Evolutionary conservation across 2,888 invertebrate species (phyloP).

Genomic region (Griposia aprilina): DNA sequence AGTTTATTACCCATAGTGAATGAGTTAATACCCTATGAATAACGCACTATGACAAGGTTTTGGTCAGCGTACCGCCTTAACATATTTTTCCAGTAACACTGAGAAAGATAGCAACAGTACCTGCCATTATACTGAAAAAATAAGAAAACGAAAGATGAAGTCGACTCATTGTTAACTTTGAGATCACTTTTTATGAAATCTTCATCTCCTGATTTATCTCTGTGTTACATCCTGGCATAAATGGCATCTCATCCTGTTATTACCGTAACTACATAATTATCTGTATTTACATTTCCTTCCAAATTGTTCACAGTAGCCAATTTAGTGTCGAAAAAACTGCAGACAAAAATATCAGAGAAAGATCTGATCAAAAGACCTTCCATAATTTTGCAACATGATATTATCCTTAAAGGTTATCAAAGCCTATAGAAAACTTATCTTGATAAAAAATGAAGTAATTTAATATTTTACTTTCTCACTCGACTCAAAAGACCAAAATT

Average conservation of each 20-base stretch:
- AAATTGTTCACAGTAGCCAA: conserved; percentile 16
- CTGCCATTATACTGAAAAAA: background rate
- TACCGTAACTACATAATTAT: conserved; percentile 29
- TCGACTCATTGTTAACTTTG: background rate
- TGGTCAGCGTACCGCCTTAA: too few species aligned
- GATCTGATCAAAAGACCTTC: conserved; percentile 48
- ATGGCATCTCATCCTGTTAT: conserved; percentile 22
- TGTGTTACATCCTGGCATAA: conserved; percentile 22
- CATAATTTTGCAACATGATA: conserved; percentile 51
- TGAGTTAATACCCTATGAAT: too few species aligned
- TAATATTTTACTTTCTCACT: conserved; percentile 56
- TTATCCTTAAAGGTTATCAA: conserved; percentile 55
- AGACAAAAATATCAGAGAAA: conserved; percentile 46
- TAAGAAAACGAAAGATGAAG: background rate
- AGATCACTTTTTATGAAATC: background rate
- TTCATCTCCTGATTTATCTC: conserved; percentile 17
- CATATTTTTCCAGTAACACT: background rate
- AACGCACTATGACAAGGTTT: too few species aligned
- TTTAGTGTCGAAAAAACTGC: conserved; percentile 29
- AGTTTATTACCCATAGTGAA: too few species aligned
- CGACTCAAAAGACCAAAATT: conserved; percentile 61
- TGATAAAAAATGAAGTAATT: conserved; percentile 61
- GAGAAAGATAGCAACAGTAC: background rate
- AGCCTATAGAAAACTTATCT: conserved; percentile 31
- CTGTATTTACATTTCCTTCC: conserved; percentile 17